Percentiles rank a stretch among this genome's conserved stretches.
These are phyloP conservation scores for Sussaba pulchella DNA, from an alignment of 2,888 invertebrate species.

Conservation along the genomic window DNA sequence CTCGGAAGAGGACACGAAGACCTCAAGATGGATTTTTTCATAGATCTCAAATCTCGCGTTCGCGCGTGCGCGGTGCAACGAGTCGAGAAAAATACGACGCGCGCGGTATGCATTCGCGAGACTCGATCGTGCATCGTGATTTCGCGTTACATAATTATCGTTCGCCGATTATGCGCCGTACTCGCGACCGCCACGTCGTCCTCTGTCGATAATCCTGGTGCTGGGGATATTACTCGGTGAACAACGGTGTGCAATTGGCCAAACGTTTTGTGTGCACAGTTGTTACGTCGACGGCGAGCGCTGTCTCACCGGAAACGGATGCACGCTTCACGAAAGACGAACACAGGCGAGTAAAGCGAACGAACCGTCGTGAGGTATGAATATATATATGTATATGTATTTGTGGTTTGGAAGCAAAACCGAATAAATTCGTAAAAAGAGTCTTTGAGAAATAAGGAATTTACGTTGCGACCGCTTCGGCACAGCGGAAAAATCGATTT, in stretches of 20 bases:
- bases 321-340: constrained; percentile 82
- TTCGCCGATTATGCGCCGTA: constrained; percentile 65
- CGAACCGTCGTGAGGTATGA: constrained; percentile 15
- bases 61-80: constrained; percentile 23
- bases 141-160: constrained; percentile 71
- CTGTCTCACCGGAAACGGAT: constrained; percentile 81
- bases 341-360: constrained; percentile 67
- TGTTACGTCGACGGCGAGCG: constrained; percentile 49
- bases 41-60: constrained; percentile 58
- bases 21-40: constrained; percentile 6
- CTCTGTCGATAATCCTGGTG: constrained; percentile 62
- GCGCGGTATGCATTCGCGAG: constrained; percentile 18
- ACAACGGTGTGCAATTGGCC: constrained; percentile 26
- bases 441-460: no score
- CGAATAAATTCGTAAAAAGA: no score
- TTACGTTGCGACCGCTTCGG: no score
- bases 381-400: no score
- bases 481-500: no score
- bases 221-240: background rate
- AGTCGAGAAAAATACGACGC: constrained; percentile 60
- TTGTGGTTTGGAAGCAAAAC: no score
- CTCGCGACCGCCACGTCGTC: constrained; percentile 71
- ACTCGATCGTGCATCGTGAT: constrained; percentile 59
- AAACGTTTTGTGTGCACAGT: constrained; percentile 29
- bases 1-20: constrained; percentile 15